Conservation (phyloP, 2,888 invertebrate genomes). For the Nomada fabriciana region DNA sequence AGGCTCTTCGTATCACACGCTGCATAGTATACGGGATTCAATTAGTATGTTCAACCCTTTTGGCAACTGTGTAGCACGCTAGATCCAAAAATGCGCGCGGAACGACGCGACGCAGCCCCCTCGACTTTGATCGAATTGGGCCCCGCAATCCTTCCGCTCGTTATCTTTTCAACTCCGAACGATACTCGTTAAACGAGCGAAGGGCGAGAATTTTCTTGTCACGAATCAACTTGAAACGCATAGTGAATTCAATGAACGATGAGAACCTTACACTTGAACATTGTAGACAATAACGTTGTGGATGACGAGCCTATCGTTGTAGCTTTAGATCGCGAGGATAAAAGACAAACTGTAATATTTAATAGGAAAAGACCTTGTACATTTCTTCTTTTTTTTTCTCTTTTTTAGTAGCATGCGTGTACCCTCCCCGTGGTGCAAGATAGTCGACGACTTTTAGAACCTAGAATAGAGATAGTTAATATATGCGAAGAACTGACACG, state of each 20-base stretch:
- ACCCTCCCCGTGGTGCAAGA: constrained; percentile 61
- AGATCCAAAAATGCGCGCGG: too few relatives aligned
- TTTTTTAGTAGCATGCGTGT: constrained; percentile 62
- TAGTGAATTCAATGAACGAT: not conserved
- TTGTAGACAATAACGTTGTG: constrained; percentile 66
- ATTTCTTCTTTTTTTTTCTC: constrained; percentile 61
- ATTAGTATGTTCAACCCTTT: too few relatives aligned
- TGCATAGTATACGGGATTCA: too few relatives aligned
- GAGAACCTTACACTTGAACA: constrained; percentile 35
- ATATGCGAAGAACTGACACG: constrained; percentile 26
- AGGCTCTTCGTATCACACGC: too few relatives aligned
- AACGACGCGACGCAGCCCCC: too few relatives aligned
- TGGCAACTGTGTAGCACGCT: too few relatives aligned
- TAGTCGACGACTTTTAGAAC: constrained; percentile 42
- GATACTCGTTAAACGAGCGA: constrained; percentile 3
- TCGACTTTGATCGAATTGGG: too few relatives aligned
- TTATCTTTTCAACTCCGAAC: too few relatives aligned
- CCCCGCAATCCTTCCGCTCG: too few relatives aligned
- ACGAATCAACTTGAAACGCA: too few relatives aligned
- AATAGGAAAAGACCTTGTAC: constrained; percentile 75
- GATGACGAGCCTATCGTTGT: constrained; percentile 64
- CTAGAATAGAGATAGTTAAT: constrained; percentile 60
- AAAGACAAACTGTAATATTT: constrained; percentile 80
- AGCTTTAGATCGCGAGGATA: constrained; percentile 78
- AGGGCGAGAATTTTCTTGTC: not conserved